These are phyloP conservation scores for Octomys mimax DNA, from an alignment of 2,797 vertebrate genomes.

Conservation along the genomic window DNA sequence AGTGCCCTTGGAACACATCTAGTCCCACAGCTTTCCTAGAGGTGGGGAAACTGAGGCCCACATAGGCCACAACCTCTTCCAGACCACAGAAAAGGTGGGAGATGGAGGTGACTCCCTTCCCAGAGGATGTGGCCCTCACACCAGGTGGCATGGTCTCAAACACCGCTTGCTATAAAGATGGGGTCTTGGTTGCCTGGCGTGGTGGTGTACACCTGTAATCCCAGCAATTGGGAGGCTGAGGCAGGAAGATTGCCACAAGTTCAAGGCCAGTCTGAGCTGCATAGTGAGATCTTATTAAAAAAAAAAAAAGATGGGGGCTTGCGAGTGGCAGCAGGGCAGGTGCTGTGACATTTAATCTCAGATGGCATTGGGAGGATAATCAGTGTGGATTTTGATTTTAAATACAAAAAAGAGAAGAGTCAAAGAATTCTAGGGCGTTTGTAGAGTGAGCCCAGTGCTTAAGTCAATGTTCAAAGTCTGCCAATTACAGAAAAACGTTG, in stretches of 20 bases:
- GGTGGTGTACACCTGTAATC: too few species aligned
- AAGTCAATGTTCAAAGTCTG: conserved; percentile 10
- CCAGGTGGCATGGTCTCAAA: not conserved
- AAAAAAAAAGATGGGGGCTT: not conserved
- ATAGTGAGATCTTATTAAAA: too few species aligned
- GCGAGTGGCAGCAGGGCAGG: not conserved
- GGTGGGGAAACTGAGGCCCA: conserved; percentile 44
- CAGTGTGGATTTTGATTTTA: conserved; percentile 62
- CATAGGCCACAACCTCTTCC: not conserved
- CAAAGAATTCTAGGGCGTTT: conserved; percentile 41
- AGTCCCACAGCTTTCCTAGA: not conserved
- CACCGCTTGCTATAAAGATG: not conserved
- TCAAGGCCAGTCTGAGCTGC: too few species aligned
- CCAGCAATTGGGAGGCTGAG: too few species aligned
- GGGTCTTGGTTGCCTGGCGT: too few species aligned
- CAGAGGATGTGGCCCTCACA: not conserved
- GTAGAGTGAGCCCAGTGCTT: conserved; percentile 50
- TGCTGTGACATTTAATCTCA: conserved; percentile 46
- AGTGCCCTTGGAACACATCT: not conserved
- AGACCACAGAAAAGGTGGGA: not conserved
- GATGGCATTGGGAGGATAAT: not conserved
- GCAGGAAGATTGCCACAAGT: too few species aligned
- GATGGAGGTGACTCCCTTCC: not conserved
- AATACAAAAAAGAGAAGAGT: conserved; percentile 60
- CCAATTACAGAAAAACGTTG: not conserved